phyloP scores from a whole-genome alignment of 2,113 vertebrate species.

The Rhynchomys soricoides region DNA sequence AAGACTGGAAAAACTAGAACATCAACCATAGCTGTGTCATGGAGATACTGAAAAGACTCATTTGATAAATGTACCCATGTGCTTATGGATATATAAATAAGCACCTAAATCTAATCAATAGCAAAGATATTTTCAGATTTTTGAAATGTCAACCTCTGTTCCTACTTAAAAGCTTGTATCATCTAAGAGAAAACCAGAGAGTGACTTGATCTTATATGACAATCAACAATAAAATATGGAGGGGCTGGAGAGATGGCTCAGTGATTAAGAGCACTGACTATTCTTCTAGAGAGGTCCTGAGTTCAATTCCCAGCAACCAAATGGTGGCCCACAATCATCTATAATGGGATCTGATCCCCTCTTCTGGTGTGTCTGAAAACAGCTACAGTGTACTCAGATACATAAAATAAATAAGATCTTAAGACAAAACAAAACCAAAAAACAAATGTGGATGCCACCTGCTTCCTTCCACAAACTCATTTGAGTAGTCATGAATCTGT shows the following conservation, averaged over 20 bases:
- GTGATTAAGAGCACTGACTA: too few species aligned
- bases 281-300: too few species aligned
- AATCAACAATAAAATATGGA: background rate
- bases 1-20: background rate
- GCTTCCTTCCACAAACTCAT: background rate
- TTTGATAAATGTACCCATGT: background rate
- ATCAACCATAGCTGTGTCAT: background rate
- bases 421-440: too few species aligned
- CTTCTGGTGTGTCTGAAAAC: too few species aligned
- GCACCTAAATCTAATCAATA: background rate
- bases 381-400: too few species aligned
- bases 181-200: constrained; percentile 11
- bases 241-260: too few species aligned
- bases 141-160: constrained; percentile 31
- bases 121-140: background rate
- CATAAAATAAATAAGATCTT: too few species aligned
- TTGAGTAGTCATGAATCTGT: background rate
- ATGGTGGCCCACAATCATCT: too few species aligned
- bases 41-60: background rate
- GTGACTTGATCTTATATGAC: background rate
- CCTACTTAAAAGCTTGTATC: constrained; percentile 32
- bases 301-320: too few species aligned
- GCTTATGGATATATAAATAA: background rate
- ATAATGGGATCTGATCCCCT: too few species aligned
- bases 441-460: background rate